Base-by-base conservation (phyloP, 2,888 invertebrate genomes). In the Orgyia antiqua region DNA sequence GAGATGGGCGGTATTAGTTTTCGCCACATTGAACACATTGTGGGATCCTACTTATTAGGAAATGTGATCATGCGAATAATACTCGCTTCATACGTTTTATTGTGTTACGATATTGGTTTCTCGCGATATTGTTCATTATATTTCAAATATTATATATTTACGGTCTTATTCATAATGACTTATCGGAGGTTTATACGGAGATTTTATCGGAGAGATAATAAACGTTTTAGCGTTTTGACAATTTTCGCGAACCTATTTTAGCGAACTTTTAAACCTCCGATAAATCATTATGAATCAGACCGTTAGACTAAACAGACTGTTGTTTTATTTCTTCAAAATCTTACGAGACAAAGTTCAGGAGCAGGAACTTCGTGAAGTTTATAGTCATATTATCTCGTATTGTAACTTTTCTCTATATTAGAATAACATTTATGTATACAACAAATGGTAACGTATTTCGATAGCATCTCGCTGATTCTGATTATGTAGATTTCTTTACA, bases 41-140 rank as follows among this genome's bases (percentile, higher is more conserved):
- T 69, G 75, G 76, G 74, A 76, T 79, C 79, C 78, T 74, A 80
- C 82, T 84, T 83, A 84, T 84, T 84, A 84, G 78, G 80, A 67
- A 74, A 79, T 74, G 68, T 75, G 78, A 79, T 82, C 83, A 80
- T 73, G 82, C 84, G 84, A 74, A 71, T 77, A 79, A 83, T 75
- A 73, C 74, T 59, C 77, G 74, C 68, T 77, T 76, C 74, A 77
- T 77, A 80, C 75, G 73, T 80, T 82, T 82, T 83, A 82, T 82
- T 82, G 77, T 74, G 72, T 63, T 56, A 45, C 61, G 56, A 67
- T 68, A 73, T 75, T 70, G 76, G 63, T 59, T 65, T 61, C 58
- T 58, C 53, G 59, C 65, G 68, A 70, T 76, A 72, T 65, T 58
- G 58, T 61, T 63, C 56, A 41, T 68, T 56, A 58, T 60, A 58